Evolutionary conservation across 2,113 vertebrate genomes (phyloP).

Genomic region (Platichthys stellatus): DNA sequence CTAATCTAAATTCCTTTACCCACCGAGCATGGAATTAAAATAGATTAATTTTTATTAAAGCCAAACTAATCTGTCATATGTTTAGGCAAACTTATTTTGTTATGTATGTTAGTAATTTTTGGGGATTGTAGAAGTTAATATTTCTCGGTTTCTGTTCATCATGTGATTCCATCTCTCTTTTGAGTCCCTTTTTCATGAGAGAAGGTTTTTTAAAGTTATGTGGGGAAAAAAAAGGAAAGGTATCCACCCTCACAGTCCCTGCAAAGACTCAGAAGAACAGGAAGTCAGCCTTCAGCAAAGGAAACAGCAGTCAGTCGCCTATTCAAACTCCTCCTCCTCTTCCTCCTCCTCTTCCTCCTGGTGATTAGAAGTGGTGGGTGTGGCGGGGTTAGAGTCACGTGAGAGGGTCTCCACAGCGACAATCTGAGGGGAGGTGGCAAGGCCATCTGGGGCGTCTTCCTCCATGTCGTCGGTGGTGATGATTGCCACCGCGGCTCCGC

Average conservation of each 20-base stretch:
- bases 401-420: constrained; percentile 95
- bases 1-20: constrained; percentile 67
- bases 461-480: constrained; percentile 98
- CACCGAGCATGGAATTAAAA: constrained; percentile 52
- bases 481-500: constrained; percentile 93
- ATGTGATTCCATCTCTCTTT: constrained; percentile 61
- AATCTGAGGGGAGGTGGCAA: constrained; percentile 93
- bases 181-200: constrained; percentile 78
- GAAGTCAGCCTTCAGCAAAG: constrained; percentile 70
- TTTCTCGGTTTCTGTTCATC: constrained; percentile 66
- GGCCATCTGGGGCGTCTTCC: constrained; percentile 91
- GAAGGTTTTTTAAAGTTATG: constrained; percentile 36
- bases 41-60: constrained; percentile 66
- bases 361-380: constrained; percentile 94
- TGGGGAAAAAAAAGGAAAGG: constrained; percentile 16
- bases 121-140: constrained; percentile 67
- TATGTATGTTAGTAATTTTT: constrained; percentile 59
- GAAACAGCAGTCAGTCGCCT: constrained; percentile 76
- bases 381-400: constrained; percentile 96
- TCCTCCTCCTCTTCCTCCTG: constrained; percentile 88
- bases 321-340: constrained; percentile 81
- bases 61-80: constrained; percentile 72
- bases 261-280: constrained; percentile 64
- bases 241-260: constrained; percentile 37
- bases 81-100: constrained; percentile 58